Evolutionary conservation across 1,140 invertebrate genomes (phyloP).

Genomic region (Teleopsis dalmanni): DNA sequence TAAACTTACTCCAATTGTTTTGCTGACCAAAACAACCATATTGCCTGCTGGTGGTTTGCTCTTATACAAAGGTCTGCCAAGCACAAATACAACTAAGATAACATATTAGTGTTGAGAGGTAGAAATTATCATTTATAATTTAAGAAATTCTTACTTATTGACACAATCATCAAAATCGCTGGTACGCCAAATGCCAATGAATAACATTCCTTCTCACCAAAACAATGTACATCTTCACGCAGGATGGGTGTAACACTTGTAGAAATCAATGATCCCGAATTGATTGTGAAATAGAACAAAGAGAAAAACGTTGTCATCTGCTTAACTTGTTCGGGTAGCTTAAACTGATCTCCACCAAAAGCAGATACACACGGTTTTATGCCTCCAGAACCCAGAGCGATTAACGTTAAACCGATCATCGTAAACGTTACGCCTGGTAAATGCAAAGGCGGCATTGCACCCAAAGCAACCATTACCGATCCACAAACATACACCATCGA

Average conservation of each 20-base stretch:
- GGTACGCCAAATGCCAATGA: conserved; percentile 89
- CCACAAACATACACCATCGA: conserved; percentile 85
- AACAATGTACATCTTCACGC: conserved; percentile 73
- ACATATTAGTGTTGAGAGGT: conserved; percentile 20
- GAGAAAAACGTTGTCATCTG: conserved; percentile 84
- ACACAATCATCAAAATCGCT: conserved; percentile 73
- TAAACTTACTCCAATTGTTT: conserved; percentile 71
- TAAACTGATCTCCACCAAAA: conserved; percentile 96
- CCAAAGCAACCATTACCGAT: conserved; percentile 69
- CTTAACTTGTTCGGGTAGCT: conserved; percentile 66
- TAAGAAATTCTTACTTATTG: conserved; percentile 55
- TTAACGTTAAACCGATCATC: conserved; percentile 69
- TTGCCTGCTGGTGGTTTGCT: conserved; percentile 77
- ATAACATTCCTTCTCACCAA: conserved; percentile 74
- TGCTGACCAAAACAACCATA: conserved; percentile 70
- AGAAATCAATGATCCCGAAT: conserved; percentile 83
- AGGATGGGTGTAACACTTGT: conserved; percentile 84
- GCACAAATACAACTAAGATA: conserved; percentile 78
- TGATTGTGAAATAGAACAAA: conserved; percentile 90
- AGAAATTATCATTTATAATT: no score
- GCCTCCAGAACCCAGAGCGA: conserved; percentile 86
- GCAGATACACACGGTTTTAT: conserved; percentile 97
- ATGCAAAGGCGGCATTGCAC: conserved; percentile 54
- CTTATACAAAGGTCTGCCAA: conserved; percentile 71
- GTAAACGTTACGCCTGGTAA: conserved; percentile 59